A percentile compares a stretch with the other conserved stretches of the same genome.
These are phyloP conservation scores for Mastomys coucha DNA, from an alignment of 2,113 vertebrate species.

Conservation along the genomic window DNA sequence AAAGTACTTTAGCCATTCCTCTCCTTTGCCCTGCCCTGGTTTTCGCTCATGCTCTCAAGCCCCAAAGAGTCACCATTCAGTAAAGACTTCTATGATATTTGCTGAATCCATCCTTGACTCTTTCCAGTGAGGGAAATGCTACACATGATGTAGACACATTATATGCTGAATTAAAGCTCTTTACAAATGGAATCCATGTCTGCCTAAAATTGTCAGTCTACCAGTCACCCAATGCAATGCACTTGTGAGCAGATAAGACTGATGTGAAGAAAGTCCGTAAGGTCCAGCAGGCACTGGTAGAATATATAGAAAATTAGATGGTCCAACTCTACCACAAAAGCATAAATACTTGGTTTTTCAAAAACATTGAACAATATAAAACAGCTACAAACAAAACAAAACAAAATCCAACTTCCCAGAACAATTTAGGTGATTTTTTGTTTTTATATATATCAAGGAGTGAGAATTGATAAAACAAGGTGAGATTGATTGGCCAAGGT, in stretches of 20 bases:
- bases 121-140: not conserved
- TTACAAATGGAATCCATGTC: not conserved
- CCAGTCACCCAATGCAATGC: not conserved
- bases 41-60: not conserved
- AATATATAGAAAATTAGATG: not conserved
- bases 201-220: not conserved
- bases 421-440: not conserved
- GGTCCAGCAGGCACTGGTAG: not conserved
- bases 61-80: not conserved
- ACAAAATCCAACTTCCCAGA: not conserved
- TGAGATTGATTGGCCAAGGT: slow-evolving; percentile 1
- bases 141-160: not conserved
- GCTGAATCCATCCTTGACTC: not conserved
- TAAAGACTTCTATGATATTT: not conserved
- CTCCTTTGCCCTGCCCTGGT: not conserved
- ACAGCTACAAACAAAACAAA: not conserved
- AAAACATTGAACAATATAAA: not conserved
- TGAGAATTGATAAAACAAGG: slow-evolving; percentile 2
- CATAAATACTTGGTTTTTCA: slow-evolving; percentile 12
- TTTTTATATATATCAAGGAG: not conserved
- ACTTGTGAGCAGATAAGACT: not conserved
- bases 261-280: not conserved
- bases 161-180: not conserved
- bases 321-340: not conserved
- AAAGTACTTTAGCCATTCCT: not conserved